These are phyloP conservation scores for Drosophila hydei DNA, from an alignment of 1,140 invertebrate species.

Conservation along the genomic window DNA sequence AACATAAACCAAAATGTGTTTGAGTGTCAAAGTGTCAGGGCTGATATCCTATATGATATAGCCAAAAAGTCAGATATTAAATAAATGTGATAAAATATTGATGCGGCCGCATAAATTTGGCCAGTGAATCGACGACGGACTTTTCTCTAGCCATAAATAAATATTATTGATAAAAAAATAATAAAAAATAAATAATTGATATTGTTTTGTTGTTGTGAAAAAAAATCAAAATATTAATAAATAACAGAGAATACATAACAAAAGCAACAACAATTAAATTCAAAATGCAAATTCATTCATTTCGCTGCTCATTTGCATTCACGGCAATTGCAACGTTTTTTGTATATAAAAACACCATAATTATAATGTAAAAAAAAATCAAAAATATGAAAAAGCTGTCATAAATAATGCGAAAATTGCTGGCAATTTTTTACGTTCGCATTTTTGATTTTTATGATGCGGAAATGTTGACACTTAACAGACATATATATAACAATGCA, in stretches of 20 bases:
- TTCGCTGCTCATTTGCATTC: no score
- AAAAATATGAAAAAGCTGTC: constrained; percentile 47
- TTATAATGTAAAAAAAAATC: constrained; percentile 33
- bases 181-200: constrained; percentile 6
- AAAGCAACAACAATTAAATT: constrained; percentile 5
- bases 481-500: neutral
- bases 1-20: neutral
- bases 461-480: constrained; percentile 53
- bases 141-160: no score
- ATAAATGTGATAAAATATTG: constrained; percentile 53
- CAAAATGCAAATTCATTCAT: constrained; percentile 17
- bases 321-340: constrained; percentile 10
- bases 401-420: constrained; percentile 67
- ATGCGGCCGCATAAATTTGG: constrained; percentile 1
- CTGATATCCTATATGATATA: constrained; percentile 5
- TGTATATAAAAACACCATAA: neutral
- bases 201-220: constrained; percentile 3
- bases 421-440: constrained; percentile 31
- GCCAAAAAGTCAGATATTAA: constrained; percentile 17
- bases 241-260: neutral
- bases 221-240: neutral
- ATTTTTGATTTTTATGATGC: constrained; percentile 46
- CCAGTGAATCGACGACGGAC: neutral
- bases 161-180: neutral
- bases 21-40: neutral